Base-by-base conservation (phyloP, 2,113 vertebrate genomes). In the Epinephelus cyanopodus region DNA sequence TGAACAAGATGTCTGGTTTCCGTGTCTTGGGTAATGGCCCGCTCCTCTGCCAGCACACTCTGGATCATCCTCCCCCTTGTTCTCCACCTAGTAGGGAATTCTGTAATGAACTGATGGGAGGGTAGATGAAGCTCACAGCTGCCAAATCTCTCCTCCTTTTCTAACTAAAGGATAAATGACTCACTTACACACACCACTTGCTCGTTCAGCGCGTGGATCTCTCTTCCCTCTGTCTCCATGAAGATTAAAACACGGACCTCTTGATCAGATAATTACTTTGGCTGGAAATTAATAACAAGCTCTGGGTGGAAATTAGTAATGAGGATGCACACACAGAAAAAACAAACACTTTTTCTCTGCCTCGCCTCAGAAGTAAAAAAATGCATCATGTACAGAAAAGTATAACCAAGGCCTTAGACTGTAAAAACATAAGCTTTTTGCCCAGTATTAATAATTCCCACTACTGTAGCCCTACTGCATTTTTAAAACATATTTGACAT, bases 221-320 rank as follows among this genome's bases (percentile, higher is more conserved):
- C 71, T 83, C 69, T 71, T 85, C 78, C 74, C 68, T 88, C 90
- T 90, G 91, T 92, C 90, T 90, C 78, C 23, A 23, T 72, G 83
- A 91, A 91, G 90, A 94, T 91, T 90, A 87, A 92, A 92, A 93
- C 82, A 74, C 74, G 69, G 79, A 82, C 87, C 83, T 85, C 80
- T 90, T 89, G 81, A 91, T 92, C 90, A 82, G 87, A 93, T 91
- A 92, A 94, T 91, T 86, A 90, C 86, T 85, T 90, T 87, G 88
- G 89, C 80, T 90, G 57, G 78, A 85, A 90, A 91, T 83, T 88
- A 87, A 90, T 89, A 88, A 72, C 75, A 58, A 37, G 78, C 85
- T 87, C 72, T 87, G 60, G 72, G 63, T 88, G 77, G 74, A 88
- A 90, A 88, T 86, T 77, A 87, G 84, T 74, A 64, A 73, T 6